A percentile compares a stretch with the other conserved stretches of the same genome.
Conservation (phyloP, 2,888 invertebrate species). For the Pristionchus mayeri region DNA sequence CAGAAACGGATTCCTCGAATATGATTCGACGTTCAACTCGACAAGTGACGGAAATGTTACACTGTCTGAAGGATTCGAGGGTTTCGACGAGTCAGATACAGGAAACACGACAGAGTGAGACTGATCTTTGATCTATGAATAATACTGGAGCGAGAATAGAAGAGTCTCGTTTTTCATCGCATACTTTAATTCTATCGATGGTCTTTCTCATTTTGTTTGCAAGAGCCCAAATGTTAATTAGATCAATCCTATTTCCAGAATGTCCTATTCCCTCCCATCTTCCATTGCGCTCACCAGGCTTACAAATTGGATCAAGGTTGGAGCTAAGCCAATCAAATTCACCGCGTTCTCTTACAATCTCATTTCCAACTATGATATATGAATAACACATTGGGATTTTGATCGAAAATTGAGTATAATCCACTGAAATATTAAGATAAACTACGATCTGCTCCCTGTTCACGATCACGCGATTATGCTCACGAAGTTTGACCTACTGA, state of each 20-base stretch:
- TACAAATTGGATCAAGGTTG: constrained; percentile 35
- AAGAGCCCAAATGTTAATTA: too few species aligned
- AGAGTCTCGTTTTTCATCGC: too few species aligned
- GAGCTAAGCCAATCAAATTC: neutral
- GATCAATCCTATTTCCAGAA: constrained; percentile 7
- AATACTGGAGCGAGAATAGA: too few species aligned
- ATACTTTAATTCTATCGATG: too few species aligned
- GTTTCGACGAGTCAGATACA: constrained; percentile 2
- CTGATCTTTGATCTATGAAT: neutral
- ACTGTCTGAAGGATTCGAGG: constrained; percentile 13
- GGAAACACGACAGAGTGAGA: constrained; percentile 21
- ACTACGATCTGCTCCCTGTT: constrained; percentile 58
- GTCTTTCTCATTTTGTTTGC: too few species aligned
- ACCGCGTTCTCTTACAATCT: too few species aligned
- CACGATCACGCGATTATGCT: constrained; percentile 68
- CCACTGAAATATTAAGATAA: constrained; percentile 45
- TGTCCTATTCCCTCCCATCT: constrained; percentile 20
- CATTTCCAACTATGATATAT: neutral
- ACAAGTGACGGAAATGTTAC: neutral
- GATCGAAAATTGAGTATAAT: constrained; percentile 12
- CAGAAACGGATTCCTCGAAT: neutral
- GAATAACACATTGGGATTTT: constrained; percentile 54
- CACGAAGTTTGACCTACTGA: constrained; percentile 58
- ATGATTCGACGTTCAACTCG: neutral
- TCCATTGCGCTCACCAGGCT: constrained; percentile 18